A percentile compares a stretch with the other conserved stretches of the same genome.
phyloP scores from a whole-genome alignment of 2,113 vertebrate genomes.

The Thinocorus orbignyianus region DNA sequence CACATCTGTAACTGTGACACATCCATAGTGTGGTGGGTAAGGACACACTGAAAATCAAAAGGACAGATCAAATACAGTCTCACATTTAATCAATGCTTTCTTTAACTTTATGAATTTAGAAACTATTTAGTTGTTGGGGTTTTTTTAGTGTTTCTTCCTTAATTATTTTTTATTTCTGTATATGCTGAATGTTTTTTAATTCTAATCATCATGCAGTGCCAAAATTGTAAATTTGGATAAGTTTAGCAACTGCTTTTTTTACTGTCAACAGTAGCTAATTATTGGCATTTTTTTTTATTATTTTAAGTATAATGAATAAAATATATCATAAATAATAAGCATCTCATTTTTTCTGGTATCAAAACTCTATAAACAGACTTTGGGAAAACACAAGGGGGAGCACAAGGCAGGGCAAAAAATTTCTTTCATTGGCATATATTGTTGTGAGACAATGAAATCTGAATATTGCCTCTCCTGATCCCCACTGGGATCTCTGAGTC shows the following conservation, averaged over 20 bases:
- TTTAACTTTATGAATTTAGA: background rate
- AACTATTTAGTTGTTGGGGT: background rate
- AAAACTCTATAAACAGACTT: background rate
- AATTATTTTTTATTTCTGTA: background rate
- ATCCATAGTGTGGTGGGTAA: background rate
- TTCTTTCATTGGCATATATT: conserved; percentile 75
- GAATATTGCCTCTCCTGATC: conserved; percentile 78
- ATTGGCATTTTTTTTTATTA: background rate
- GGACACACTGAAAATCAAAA: background rate
- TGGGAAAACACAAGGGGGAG: conserved; percentile 40
- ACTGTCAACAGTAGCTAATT: background rate
- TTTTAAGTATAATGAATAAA: background rate
- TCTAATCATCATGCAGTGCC: background rate
- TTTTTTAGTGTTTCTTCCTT: background rate
- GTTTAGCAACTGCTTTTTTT: background rate
- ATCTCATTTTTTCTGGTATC: background rate
- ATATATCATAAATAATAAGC: background rate
- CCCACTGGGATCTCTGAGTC: conserved; percentile 80
- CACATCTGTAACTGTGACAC: background rate
- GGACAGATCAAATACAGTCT: background rate
- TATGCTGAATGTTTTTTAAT: background rate
- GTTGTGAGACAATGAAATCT: conserved; percentile 84
- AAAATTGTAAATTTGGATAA: background rate
- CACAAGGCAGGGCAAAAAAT: conserved; percentile 50
- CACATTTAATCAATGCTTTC: background rate